Evolutionary conservation across 2,888 invertebrate species (phyloP), one percentile per base, ranked within the genome.

Genomic region (Mactromeris polynyma): DNA sequence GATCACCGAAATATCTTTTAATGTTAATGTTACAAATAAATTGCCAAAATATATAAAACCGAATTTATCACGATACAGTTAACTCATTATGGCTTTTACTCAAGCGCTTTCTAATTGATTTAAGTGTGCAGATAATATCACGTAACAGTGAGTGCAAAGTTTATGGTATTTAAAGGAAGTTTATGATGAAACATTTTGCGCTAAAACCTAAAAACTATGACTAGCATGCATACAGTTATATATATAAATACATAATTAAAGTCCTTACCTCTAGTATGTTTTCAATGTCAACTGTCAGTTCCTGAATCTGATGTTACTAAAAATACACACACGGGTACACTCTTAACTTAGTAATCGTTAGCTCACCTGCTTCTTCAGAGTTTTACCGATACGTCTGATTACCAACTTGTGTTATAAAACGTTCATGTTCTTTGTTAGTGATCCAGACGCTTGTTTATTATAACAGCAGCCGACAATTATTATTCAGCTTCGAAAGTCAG

Each of bases 381-480:
- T 73, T 73, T 73, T 73, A 33, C 73, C 73, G 21, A 73, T 73
- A 73, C 36, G 0, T 73, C 33, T 36, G 26, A 36, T 33, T 73
- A 1, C 26, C 14, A 73, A 73, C 14, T 33, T 73, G 2, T 36
- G 73, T 31, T 73, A 3, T 33, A 17, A 73, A 33, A 17, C 73
- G 36, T 33, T 73, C 33, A 36, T 73, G 19, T 73, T 73, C 73
- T 73, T 73, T 73, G 73, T 73, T 73, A 73, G 73, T 73, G 33
- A 73, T 31, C 73, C 33, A 73, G 73, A 73, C 73, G 73, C 73
- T 73, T 73, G 73, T 73, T 36, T 36, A 64, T 26, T 26, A 73
- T 7, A 58, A 58, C 73, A 73, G 73, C 73, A 73, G 73, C 73
- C 73, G 73, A 73, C 73, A 73, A 17, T 73, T 73, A 17, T 73